These are phyloP conservation scores for Botrylloides violaceus DNA, from an alignment of 23 tunicate genomes.

Conservation along the genomic window DNA sequence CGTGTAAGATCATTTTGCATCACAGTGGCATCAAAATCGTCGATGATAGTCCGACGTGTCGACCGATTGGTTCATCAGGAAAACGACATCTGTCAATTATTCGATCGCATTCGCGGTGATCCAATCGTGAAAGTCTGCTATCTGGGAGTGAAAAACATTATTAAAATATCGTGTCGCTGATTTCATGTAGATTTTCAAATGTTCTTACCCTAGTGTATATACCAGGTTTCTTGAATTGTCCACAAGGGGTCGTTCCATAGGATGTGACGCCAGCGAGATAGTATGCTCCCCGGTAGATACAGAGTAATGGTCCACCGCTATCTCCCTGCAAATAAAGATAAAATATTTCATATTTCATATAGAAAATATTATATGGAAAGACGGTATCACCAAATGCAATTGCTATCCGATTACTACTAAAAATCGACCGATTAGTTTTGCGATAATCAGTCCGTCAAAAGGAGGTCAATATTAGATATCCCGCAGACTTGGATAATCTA, in stretches of 20 bases:
- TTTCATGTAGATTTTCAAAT: not conserved
- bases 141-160: not conserved
- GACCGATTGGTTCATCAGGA: too few relatives aligned
- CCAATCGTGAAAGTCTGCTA: constrained; percentile 17
- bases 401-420: too few relatives aligned
- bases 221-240: constrained; percentile 23
- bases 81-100: too few relatives aligned
- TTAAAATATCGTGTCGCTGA: not conserved
- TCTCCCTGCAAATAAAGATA: constrained; percentile 24
- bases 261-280: constrained; percentile 29
- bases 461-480: too few relatives aligned
- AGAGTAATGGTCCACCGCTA: constrained; percentile 31
- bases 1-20: too few relatives aligned
- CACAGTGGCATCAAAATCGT: too few relatives aligned
- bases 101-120: constrained; percentile 1
- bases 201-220: constrained; percentile 30
- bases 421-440: too few relatives aligned
- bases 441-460: too few relatives aligned
- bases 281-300: not conserved
- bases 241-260: constrained; percentile 30
- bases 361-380: not conserved
- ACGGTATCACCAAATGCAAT: too few relatives aligned
- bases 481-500: too few relatives aligned
- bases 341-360: not conserved
- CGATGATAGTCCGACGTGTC: too few relatives aligned